Evolutionary conservation across 2,113 vertebrate species (phyloP).

Genomic region (Ancistrus triradiatus): DNA sequence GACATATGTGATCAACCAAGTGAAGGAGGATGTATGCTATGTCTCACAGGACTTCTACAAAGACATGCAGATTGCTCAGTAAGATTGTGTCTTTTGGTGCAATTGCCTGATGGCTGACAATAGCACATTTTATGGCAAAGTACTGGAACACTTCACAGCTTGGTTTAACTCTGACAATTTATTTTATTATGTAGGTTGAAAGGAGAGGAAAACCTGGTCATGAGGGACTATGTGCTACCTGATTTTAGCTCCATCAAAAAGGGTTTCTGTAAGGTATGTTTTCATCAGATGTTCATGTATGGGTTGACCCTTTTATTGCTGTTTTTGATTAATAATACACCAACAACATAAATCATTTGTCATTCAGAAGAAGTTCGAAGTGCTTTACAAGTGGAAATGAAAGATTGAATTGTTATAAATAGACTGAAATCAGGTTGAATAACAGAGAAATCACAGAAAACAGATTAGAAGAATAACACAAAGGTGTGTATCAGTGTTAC

Average conservation of each 20-base stretch:
- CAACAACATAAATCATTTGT: too few relatives aligned
- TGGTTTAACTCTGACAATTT: too few relatives aligned
- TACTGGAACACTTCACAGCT: too few relatives aligned
- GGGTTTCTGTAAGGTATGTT: constrained; percentile 93
- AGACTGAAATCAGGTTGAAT: too few relatives aligned
- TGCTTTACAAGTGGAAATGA: too few relatives aligned
- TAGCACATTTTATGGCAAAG: background rate
- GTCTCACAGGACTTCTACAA: constrained; percentile 93
- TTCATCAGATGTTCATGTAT: background rate
- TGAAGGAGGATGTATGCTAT: constrained; percentile 97
- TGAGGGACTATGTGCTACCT: constrained; percentile 95
- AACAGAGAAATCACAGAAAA: too few relatives aligned
- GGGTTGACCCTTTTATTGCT: too few relatives aligned
- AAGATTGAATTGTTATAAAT: too few relatives aligned
- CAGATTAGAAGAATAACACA: too few relatives aligned
- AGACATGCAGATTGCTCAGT: constrained; percentile 95
- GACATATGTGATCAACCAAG: constrained; percentile 95
- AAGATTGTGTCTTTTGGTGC: constrained; percentile 47
- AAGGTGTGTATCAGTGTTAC: too few relatives aligned
- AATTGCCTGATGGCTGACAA: background rate
- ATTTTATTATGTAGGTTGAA: constrained; percentile 75
- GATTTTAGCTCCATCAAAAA: constrained; percentile 98
- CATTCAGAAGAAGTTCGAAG: too few relatives aligned
- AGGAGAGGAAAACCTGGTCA: constrained; percentile 87
- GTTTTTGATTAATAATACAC: background rate